A percentile compares a stretch with the other conserved stretches of the same genome.
phyloP scores from a whole-genome alignment of 2,797 vertebrate species.

The Neosilurus mollespiculum region DNA sequence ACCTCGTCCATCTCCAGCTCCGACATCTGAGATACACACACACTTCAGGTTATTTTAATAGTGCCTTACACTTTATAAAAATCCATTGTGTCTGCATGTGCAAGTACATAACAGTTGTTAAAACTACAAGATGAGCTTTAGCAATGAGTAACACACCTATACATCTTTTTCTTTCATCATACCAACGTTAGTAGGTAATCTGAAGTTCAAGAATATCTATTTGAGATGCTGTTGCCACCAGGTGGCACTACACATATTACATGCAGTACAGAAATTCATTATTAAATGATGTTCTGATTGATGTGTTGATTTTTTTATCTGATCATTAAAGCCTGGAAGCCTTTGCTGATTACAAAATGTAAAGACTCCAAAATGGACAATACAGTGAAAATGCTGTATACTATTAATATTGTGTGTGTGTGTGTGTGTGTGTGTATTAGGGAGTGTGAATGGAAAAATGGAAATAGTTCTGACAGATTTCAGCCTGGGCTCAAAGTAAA shows the following conservation, averaged over 20 bases:
- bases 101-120: neutral
- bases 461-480: neutral
- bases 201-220: neutral
- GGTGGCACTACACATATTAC: constrained; percentile 20
- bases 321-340: neutral
- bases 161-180: neutral
- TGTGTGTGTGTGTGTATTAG: too few relatives aligned
- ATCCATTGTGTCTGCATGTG: neutral
- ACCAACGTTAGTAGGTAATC: neutral
- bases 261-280: neutral
- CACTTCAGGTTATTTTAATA: neutral
- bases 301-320: neutral
- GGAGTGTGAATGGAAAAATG: neutral
- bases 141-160: neutral
- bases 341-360: neutral
- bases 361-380: neutral
- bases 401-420: too few relatives aligned
- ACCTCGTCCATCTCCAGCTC: constrained; percentile 96
- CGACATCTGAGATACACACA: constrained; percentile 78
- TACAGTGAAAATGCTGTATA: neutral
- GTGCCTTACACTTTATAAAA: neutral
- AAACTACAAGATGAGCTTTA: neutral
- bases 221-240: constrained; percentile 6
- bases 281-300: neutral
- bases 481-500: neutral